phyloP scores from a whole-genome alignment of 2,113 vertebrate species.

The Rana temporaria region DNA sequence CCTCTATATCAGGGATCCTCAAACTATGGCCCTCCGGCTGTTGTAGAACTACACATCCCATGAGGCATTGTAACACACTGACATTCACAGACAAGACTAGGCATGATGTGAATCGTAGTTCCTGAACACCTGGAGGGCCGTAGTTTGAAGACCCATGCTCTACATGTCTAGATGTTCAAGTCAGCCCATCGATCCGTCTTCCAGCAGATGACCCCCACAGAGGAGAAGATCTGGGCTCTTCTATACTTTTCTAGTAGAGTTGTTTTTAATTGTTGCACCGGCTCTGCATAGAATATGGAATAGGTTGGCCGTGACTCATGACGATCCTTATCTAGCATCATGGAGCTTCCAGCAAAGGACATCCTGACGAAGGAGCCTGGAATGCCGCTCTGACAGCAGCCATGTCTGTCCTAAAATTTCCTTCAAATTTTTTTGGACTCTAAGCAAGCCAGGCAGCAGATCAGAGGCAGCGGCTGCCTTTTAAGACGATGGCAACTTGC shows the following conservation, averaged over 20 bases:
- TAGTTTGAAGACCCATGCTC: no score
- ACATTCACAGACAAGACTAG: no score
- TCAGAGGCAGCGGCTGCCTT: slow-evolving; percentile 68
- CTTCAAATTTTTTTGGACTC: slow-evolving; percentile 67
- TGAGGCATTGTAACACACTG: no score
- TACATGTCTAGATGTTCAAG: no score
- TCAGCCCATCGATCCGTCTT: background rate
- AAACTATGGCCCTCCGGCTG: no score
- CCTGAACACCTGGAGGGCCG: no score
- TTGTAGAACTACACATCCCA: no score
- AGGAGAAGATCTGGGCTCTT: no score
- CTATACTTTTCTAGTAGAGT: slow-evolving; percentile 55
- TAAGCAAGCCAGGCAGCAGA: slow-evolving; percentile 72
- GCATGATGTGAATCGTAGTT: no score
- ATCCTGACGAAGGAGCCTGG: slow-evolving; percentile 74
- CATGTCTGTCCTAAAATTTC: slow-evolving; percentile 75
- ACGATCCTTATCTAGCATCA: slow-evolving; percentile 72
- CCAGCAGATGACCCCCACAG: no score
- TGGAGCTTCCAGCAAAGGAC: slow-evolving; percentile 70
- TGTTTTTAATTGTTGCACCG: slow-evolving; percentile 69
- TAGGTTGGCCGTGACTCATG: slow-evolving; percentile 70
- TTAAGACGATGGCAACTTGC: slow-evolving; percentile 64
- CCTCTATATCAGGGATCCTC: no score
- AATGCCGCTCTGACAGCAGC: slow-evolving; percentile 71
- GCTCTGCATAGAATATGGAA: slow-evolving; percentile 73